Conservation (phyloP, 2,113 vertebrate species). For the Actenoides lindsayi region DNA sequence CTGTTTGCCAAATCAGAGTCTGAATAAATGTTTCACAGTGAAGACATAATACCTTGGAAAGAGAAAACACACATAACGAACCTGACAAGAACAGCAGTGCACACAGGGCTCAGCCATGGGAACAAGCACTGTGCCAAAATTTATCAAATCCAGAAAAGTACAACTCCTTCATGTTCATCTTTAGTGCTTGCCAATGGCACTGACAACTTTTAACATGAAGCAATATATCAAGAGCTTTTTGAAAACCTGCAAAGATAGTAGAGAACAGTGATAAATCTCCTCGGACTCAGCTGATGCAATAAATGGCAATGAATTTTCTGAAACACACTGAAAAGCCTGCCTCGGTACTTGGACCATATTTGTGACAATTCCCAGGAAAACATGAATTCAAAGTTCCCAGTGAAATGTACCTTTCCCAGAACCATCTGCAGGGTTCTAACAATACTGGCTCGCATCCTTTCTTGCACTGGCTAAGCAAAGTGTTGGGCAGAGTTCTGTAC, state of each 20-base stretch:
- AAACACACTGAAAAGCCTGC: background rate
- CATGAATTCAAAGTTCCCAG: background rate
- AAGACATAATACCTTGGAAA: conserved; percentile 31
- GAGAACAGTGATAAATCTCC: background rate
- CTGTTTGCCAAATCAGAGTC: conserved; percentile 23
- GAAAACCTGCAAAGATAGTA: background rate
- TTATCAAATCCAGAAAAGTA: conserved; percentile 6
- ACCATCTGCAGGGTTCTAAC: background rate
- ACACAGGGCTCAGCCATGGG: conserved; percentile 12
- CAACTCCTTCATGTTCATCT: conserved; percentile 24
- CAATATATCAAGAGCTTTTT: background rate
- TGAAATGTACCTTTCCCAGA: background rate
- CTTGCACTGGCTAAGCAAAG: background rate
- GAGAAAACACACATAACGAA: conserved; percentile 8
- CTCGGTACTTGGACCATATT: background rate
- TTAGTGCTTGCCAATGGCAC: background rate
- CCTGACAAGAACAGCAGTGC: conserved; percentile 52
- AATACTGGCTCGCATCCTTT: background rate
- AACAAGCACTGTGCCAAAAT: conserved; percentile 25
- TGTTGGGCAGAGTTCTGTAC: background rate
- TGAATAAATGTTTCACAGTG: conserved; percentile 10
- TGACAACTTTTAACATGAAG: conserved; percentile 5
- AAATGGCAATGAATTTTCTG: background rate
- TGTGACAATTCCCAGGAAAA: background rate
- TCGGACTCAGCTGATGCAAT: background rate